phyloP scores from a whole-genome alignment of 2,113 vertebrate genomes.

The Rhea americana region DNA sequence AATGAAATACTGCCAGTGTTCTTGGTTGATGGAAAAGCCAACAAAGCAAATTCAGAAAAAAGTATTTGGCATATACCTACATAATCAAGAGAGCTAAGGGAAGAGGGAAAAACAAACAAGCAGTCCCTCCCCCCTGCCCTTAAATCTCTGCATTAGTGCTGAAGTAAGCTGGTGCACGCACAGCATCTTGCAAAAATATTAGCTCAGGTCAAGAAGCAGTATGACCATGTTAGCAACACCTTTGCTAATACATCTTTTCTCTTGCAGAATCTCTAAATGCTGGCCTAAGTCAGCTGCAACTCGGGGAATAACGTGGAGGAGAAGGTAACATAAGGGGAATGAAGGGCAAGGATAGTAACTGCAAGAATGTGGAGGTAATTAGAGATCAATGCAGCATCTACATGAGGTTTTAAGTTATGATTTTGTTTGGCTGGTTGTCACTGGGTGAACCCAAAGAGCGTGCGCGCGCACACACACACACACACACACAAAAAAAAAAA shows the following conservation, averaged over 20 bases:
- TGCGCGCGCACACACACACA: too few species aligned
- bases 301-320: background rate
- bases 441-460: background rate
- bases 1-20: background rate
- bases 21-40: background rate
- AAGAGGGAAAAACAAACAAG: background rate
- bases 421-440: background rate
- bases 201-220: background rate
- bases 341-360: background rate
- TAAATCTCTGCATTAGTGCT: background rate
- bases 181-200: background rate
- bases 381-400: background rate
- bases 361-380: background rate
- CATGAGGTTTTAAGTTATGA: background rate
- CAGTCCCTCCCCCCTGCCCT: too few species aligned
- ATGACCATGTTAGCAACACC: rapidly evolving
- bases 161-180: background rate
- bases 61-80: background rate
- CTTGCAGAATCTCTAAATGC: background rate
- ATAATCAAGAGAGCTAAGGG: background rate
- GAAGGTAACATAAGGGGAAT: background rate
- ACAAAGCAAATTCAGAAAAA: background rate
- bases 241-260: background rate
- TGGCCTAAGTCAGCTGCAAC: background rate
- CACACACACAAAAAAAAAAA: background rate